Conservation (phyloP, 2,113 vertebrate genomes). For the Fukomys damarensis region DNA sequence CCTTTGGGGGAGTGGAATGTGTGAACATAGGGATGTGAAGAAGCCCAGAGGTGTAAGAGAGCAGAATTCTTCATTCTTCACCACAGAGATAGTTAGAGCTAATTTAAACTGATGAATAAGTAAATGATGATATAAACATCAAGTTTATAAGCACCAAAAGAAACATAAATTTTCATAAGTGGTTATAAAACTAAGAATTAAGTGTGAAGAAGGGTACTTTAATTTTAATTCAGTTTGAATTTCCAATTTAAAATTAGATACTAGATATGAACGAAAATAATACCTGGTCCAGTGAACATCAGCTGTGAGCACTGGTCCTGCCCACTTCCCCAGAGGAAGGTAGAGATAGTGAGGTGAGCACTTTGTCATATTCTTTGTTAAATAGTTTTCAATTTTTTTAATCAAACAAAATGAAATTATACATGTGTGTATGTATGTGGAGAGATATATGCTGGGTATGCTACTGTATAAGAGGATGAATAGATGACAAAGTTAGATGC, state of each 20-base stretch:
- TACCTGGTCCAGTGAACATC: background rate
- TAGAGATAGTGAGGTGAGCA: background rate
- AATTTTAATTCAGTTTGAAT: background rate
- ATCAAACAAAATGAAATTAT: background rate
- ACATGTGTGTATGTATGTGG: background rate
- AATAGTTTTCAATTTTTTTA: background rate
- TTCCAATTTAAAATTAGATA: background rate
- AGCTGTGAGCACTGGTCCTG: background rate
- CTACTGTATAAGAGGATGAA: background rate
- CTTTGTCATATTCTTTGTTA: background rate
- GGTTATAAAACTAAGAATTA: background rate
- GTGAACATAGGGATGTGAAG: background rate
- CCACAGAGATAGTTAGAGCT: background rate
- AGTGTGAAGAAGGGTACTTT: background rate
- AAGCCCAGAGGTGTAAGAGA: background rate
- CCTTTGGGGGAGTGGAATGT: background rate
- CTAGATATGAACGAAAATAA: background rate
- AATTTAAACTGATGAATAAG: background rate
- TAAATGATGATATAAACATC: background rate
- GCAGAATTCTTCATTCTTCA: background rate
- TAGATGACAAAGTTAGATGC: background rate
- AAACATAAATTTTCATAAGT: background rate
- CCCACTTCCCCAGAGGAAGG: background rate
- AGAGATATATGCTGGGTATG: background rate
- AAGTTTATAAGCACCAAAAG: background rate